phyloP scores from a whole-genome alignment of 2,113 vertebrate genomes.

The Peromyscus leucopus region DNA sequence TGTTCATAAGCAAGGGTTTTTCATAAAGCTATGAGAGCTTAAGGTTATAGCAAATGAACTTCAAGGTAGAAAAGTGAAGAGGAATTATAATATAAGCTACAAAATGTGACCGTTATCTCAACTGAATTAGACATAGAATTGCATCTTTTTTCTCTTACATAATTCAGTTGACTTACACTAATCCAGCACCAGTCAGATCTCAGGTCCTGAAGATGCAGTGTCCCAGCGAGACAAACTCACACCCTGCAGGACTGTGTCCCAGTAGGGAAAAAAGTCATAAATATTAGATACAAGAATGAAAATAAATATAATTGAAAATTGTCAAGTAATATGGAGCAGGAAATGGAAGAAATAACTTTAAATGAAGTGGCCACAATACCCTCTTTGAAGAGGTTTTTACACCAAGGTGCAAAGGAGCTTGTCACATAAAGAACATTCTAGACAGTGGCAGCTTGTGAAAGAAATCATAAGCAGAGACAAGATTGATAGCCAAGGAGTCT shows the following conservation, averaged over 20 bases:
- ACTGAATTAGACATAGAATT: background rate
- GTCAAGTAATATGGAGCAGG: background rate
- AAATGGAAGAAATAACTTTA: background rate
- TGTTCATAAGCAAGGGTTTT: slow-evolving; percentile 45
- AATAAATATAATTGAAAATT: background rate
- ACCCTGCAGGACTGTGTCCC: background rate
- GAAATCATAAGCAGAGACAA: slow-evolving; percentile 11
- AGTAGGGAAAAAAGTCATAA: background rate
- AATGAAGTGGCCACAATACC: background rate
- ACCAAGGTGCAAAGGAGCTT: background rate
- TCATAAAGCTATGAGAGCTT: slow-evolving; percentile 18
- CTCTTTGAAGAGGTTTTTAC: background rate
- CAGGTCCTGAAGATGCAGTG: background rate
- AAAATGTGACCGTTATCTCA: background rate
- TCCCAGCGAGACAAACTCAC: background rate
- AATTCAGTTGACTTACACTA: slow-evolving; percentile 9
- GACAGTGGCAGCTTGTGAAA: background rate
- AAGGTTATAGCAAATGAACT: slow-evolving; percentile 21
- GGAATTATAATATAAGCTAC: background rate
- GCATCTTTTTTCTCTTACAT: background rate
- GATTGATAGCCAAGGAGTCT: background rate
- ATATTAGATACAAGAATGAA: background rate
- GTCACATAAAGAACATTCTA: background rate
- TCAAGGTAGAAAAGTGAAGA: slow-evolving; percentile 54
- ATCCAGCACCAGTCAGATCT: background rate